phyloP scores from a whole-genome alignment of 35 echinoderm and acorn worm species.

The Nesometra sesokonis region DNA sequence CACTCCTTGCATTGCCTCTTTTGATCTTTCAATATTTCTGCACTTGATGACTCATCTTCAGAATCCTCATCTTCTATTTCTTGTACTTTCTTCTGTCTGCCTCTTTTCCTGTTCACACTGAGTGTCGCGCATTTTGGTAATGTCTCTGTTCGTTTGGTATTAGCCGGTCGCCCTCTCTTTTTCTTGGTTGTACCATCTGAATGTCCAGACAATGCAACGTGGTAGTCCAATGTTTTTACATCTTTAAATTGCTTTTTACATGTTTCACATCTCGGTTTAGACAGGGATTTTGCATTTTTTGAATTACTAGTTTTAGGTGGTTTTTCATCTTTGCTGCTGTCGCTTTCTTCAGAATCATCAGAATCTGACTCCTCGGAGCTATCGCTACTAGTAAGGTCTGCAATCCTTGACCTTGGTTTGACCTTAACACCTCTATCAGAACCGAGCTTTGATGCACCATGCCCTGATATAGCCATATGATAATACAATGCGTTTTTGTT shows the following conservation, averaged over 20 bases:
- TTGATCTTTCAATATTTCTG: background rate
- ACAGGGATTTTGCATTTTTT: background rate
- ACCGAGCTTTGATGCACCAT: background rate
- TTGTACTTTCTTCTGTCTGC: background rate
- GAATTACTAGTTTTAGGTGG: background rate
- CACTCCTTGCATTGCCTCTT: background rate
- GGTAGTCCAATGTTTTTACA: background rate
- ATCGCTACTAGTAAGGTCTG: background rate
- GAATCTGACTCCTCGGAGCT: background rate
- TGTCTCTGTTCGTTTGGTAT: background rate
- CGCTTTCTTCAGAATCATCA: background rate
- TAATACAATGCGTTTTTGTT: background rate
- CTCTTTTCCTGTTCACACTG: background rate
- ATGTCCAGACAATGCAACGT: background rate
- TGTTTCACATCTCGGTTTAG: background rate
- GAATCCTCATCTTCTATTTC: background rate
- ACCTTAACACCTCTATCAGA: background rate
- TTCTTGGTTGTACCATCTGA: background rate
- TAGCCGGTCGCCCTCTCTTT: background rate
- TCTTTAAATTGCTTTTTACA: background rate
- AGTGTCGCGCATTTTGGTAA: background rate
- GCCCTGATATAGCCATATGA: background rate
- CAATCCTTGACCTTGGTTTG: background rate
- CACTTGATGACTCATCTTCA: background rate
- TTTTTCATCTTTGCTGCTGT: background rate